A percentile compares a stretch with the other conserved stretches of the same genome.
Conservation (phyloP, 2,797 vertebrate species). For the Gastrophryne carolinensis region DNA sequence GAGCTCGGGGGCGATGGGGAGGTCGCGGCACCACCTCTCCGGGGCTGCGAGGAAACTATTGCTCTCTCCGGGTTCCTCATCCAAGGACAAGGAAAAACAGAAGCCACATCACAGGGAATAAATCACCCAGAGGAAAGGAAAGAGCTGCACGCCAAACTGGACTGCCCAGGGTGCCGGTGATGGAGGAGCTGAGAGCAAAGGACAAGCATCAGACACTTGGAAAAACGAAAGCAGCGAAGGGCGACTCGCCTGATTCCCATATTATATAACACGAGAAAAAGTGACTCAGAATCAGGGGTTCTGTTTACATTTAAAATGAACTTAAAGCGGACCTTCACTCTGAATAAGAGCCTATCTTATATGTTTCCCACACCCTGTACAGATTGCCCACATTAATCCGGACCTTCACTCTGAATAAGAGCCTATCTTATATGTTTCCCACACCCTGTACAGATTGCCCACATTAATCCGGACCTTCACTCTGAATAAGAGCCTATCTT, state of each 20-base stretch:
- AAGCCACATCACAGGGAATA: conserved; percentile 29
- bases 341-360: too few species aligned
- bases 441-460: too few species aligned
- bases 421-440: too few species aligned
- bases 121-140: not conserved
- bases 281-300: too few species aligned
- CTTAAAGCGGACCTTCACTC: too few species aligned
- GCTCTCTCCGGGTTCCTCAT: conserved; percentile 5
- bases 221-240: too few species aligned
- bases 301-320: too few species aligned
- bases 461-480: too few species aligned
- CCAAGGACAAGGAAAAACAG: conserved; percentile 2
- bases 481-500: too few species aligned
- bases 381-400: too few species aligned
- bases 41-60: conserved; percentile 14
- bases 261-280: not conserved
- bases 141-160: not conserved
- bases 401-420: too few species aligned
- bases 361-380: too few species aligned
- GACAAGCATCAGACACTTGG: not conserved
- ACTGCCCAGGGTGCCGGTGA: not conserved
- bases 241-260: not conserved
- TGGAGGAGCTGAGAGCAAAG: not conserved
- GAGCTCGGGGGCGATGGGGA: not conserved
- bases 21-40: conserved; percentile 3